Conservation (phyloP, 2,113 vertebrate species). For the Neolamprologus kungweensis region DNA sequence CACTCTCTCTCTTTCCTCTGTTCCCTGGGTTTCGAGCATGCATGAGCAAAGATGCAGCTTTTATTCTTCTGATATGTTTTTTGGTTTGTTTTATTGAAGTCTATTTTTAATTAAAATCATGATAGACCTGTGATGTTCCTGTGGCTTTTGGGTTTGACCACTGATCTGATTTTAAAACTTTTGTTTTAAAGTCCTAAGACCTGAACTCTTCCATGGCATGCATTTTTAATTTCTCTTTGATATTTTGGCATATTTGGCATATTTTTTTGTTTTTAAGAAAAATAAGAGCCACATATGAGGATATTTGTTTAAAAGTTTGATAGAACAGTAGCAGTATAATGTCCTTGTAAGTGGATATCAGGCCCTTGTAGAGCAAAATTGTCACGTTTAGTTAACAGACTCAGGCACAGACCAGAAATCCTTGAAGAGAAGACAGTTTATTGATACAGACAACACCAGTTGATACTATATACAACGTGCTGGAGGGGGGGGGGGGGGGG, state of each 20-base stretch:
- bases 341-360: not conserved
- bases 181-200: not conserved
- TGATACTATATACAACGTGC: fast-evolving
- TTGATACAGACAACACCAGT: not conserved
- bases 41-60: not conserved
- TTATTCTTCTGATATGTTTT: not conserved
- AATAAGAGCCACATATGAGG: not conserved
- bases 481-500: too few species aligned
- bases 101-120: not conserved
- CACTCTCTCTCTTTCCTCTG: fast-evolving
- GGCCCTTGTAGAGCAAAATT: not conserved
- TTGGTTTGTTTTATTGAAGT: not conserved
- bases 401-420: not conserved
- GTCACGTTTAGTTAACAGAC: not conserved
- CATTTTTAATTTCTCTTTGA: not conserved
- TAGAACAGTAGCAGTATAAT: not conserved
- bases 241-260: not conserved
- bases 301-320: fast-evolving
- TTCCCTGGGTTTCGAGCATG: not conserved
- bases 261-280: not conserved
- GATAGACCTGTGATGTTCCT: not conserved
- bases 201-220: not conserved
- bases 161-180: not conserved
- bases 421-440: not conserved
- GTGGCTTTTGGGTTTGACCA: not conserved